Evolutionary conservation across 2,797 vertebrate genomes (phyloP), one percentile per base, ranked within the genome.

Genomic region (Enteromius treurensis): DNA sequence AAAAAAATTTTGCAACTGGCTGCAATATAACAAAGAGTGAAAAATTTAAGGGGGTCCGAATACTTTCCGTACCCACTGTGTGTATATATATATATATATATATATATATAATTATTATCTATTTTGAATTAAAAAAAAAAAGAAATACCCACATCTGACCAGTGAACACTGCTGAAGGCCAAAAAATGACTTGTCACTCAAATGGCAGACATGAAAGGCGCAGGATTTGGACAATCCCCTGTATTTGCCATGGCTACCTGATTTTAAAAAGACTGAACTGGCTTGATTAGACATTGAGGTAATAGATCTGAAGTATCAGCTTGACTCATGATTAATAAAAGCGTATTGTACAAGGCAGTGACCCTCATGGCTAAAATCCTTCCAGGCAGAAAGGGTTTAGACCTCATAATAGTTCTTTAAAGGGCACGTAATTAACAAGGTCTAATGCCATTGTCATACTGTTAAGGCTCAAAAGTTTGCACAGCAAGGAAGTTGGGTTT

Each of bases 401-500:
- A 74, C 40, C 58, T 80, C 19, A 47, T 80, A 69, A 81, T 77
- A 71, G 69, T 83, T 79, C 37, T 81, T 74, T 73, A 83, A 85
- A 86, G 64, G 77, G 51, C 81, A 79, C 82, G 73, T 79, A 80
- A 86, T 89, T 91, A 88, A 89, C 87, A 78, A 90, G 82, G 85
- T 78, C 32, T 88, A 86, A 84, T 76, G 81, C 68, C 81, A 88
- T 88, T 89, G 86, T 87, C 75, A 86, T 88, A 91, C 91, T 92
- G 92, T 92, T 93, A 89, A 88, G 90, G 90, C 89, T 89, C 79
- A 79, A 91, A 93, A 88, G 88, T 89, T 88, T 89, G 89, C 88
- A 89, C 88, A 88, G 91, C 81, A 88, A 89, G 92, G 83, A 93
- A 93, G 92, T 92, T 92, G 91, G 92, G 86, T 88, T 91, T 87